phyloP scores from a whole-genome alignment of 2,888 invertebrate genomes.

The Scrobipalpa atriplicella region DNA sequence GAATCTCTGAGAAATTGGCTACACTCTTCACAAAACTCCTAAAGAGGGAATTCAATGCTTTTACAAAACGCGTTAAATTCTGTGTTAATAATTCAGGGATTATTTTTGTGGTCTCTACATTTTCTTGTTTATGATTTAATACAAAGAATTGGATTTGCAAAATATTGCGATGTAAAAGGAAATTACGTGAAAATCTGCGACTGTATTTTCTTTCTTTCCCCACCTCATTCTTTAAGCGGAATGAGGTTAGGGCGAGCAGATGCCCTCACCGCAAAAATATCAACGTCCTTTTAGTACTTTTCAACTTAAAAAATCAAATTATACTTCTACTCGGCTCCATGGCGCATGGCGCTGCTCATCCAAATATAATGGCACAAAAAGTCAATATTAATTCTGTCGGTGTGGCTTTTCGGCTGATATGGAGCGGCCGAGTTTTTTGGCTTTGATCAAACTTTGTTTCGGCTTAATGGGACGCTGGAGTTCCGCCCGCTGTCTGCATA shows the following conservation, averaged over 20 bases:
- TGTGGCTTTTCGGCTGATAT: background rate
- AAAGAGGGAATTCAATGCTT: background rate
- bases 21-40: background rate
- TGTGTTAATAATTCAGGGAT: background rate
- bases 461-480: slow-evolving; percentile 22
- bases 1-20: slow-evolving; percentile 2
- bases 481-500: background rate
- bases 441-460: slow-evolving; percentile 27
- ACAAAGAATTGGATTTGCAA: background rate
- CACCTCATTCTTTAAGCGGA: background rate
- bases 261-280: background rate
- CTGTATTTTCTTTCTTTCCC: background rate
- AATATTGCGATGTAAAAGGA: background rate
- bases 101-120: background rate
- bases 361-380: slow-evolving; percentile 19
- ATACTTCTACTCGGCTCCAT: background rate
- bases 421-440: slow-evolving; percentile 23
- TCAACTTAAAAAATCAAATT: slow-evolving; percentile 3
- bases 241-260: background rate
- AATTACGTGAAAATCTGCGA: background rate
- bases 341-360: too few species aligned
- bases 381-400: slow-evolving; percentile 19
- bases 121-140: background rate
- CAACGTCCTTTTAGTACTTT: background rate
- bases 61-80: background rate